Evolutionary conservation across 1,140 invertebrate species (phyloP), one percentile per base, ranked within the genome.

Genomic region (Mya arenaria): DNA sequence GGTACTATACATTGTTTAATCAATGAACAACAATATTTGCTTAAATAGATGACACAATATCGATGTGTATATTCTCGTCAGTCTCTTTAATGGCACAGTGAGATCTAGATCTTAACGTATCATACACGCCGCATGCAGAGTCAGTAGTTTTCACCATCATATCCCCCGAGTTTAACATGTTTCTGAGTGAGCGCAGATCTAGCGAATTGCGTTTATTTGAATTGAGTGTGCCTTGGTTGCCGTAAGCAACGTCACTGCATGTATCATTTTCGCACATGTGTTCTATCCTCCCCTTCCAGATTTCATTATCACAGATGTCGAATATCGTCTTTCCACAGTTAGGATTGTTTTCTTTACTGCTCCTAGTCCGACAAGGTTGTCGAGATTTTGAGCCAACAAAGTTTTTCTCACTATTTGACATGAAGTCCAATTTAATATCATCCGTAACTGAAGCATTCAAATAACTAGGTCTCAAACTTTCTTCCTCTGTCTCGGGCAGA

Each of bases 371-470:
- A 4, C 3, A 2, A 4, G 3, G 17, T 41, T 37, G 15, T 44
- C 0, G 4, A 23, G 36, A 10, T n/a, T 10, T 44, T 34, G 69
- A 5, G 37, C 48, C 63, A 15, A n/a, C 39, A 60, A 52, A 66
- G 6, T 41, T 78, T 56, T 80, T 72, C 23, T 83, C 73, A 60
- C 73, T 39, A 25, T 52, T 52, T 62, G 85, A 68, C 55, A 86
- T 81, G 68, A 82, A 72, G 17, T 85, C 84, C 36, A 89, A 52
- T 73, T 90, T 90, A 8, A 84, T 86, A 65, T 90, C 89, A n/a
- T 90, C 89, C 48, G 84, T 62, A 41, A 75, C 63, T 23, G 73
- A 75, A 8, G 73, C 73, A 32, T 56, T 10, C 10, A 75, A 28
- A 44, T 62, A 62, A 23, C 62, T 75, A 34, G 56, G 4, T 32